Evolutionary conservation across 2,113 vertebrate genomes (phyloP), one percentile per base, ranked within the genome.

Genomic region (Drymodes brunneopygia): DNA sequence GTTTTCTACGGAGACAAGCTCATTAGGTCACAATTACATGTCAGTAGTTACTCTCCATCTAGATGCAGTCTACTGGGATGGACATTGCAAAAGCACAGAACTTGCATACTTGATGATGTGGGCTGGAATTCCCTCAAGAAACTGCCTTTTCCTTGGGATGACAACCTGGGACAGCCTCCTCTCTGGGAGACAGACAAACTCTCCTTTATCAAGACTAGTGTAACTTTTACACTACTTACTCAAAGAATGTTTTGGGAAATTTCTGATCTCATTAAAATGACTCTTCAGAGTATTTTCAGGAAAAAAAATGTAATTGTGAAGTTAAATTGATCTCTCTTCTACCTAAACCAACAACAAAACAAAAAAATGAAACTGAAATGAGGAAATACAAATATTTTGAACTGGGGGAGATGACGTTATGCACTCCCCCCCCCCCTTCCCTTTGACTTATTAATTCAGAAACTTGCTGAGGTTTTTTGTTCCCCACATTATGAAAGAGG

Each of bases 1-100:
- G 36, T 90, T 92, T 91, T 66, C 86, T 84, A 72, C 42, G 54
- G 75, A 86, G 86, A 82, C 66, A 88, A 64, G 54, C 36, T 92
- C 27, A 4, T 79, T 47, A 42, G 33, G 18, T n/a, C 47, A 66
- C 65, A 82, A 33, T 48, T 58, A 16, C 15, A 3, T 10, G 20
- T 50, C 22, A 18, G 44, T 45, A 27, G 72, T 81, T 81, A 27
- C 47, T 51, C 88, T 80, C 61, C 40, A 54, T 38, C 51, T 45
- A n/a, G 38, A 28, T 54, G 42, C 27, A 36, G 58, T 67, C 29
- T 90, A 7, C 51, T 36, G 78, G 73, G 54, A 42, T 71, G 64
- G 29, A 28, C 64, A 36, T 83, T 86, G 56, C 58, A 74, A 81
- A 86, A 95, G 28, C 22, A 51, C 12, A 51, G 29, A 38, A 24